Evolutionary conservation across 2,888 invertebrate species (phyloP), one percentile per base, ranked within the genome.

Genomic region (Heterodera filipjevi): DNA sequence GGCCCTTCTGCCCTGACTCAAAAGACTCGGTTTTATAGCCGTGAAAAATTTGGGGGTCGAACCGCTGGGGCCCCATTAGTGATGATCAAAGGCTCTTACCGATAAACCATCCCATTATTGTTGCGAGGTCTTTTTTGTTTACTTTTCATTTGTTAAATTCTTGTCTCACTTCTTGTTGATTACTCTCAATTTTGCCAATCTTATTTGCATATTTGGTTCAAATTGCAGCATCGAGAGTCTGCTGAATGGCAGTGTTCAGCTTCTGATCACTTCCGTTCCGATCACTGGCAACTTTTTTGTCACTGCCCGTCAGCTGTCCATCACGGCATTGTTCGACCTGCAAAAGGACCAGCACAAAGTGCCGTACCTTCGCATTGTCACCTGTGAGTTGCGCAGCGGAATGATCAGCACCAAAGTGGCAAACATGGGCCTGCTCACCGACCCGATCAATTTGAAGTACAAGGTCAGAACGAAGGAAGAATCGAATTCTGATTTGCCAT

Each of bases 391-490:
- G 32, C 66, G 71, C 14, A 79, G 70, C 32, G 84, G 82, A 27
- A 59, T 59, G 84, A 76, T 88, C 12, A 84, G 84, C 35, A 83
- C 88, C 1, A 78, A 84, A 76, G 84, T 88, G 10, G 81, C 83
- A 1, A 85, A 86, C 39, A 84, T 89, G 85, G 88, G 88, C 14
- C 76, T 88, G 33, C 82, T 88, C 71, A 88, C 88, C 0, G 88
- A 88, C 71, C 83, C 87, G 8, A 84, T 88, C 53, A 88, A 88
- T 77, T 80, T 86, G 32, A 83, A 83, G 64, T 83, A 83, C 71
- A 85, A 84, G 77, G 83, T 84, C 35, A 19, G 49, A 27, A n/a
- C n/a, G n/a, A n/a, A n/a, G n/a, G n/a, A n/a, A n/a, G n/a, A n/a
- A n/a, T n/a, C n/a, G n/a, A n/a, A n/a, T n/a, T n/a, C n/a, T n/a